These are phyloP conservation scores for Isaurus tuberculatus DNA, from an alignment of 92 coral and sea anemone genomes.

Conservation along the genomic window DNA sequence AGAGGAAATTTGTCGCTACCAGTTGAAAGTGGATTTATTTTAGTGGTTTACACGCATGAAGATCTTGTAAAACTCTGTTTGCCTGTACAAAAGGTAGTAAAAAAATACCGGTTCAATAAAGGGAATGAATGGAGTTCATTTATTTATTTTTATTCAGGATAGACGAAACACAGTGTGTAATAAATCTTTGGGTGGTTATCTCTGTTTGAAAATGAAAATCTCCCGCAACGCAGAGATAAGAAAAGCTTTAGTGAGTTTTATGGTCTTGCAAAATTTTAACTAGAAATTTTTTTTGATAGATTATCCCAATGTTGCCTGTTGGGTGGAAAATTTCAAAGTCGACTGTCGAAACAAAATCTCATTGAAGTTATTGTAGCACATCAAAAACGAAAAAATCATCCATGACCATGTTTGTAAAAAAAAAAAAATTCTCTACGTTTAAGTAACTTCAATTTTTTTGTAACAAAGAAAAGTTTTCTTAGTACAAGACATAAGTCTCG, in stretches of 20 bases:
- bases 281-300: neutral
- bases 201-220: slow-evolving; percentile 5
- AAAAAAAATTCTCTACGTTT: too few relatives aligned
- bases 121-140: neutral
- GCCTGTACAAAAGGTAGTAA: neutral
- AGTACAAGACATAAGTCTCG: neutral
- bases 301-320: neutral
- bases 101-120: neutral
- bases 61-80: neutral
- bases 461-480: neutral
- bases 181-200: neutral
- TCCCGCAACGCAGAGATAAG: neutral
- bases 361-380: too few relatives aligned
- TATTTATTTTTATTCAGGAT: neutral
- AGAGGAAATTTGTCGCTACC: neutral
- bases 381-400: neutral
- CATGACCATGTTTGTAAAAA: too few relatives aligned
- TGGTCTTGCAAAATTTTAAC: too few relatives aligned
- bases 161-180: neutral
- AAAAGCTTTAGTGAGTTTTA: too few relatives aligned
- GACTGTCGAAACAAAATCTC: neutral
- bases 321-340: neutral
- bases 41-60: neutral
- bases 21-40: neutral
- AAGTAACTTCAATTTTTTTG: neutral